phyloP scores from a whole-genome alignment of 2,797 vertebrate species.

The Danionella dracula region DNA sequence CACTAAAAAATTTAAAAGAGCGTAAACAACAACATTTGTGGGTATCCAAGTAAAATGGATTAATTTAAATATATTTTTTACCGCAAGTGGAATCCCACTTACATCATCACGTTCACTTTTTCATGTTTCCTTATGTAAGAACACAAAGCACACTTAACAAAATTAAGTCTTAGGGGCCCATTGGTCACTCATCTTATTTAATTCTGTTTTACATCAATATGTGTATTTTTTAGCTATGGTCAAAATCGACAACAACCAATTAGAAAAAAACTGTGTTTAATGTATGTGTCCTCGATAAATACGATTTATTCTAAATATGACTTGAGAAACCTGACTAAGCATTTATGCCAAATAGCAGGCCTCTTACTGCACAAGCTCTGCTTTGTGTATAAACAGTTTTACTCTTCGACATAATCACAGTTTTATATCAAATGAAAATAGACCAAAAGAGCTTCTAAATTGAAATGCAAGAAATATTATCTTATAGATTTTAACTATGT shows the following conservation, averaged over 20 bases:
- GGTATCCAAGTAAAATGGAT: neutral
- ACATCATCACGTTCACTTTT: too few species aligned
- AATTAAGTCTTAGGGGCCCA: too few species aligned
- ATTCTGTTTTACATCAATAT: neutral
- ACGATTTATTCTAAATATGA: conserved; percentile 17
- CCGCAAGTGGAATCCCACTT: too few species aligned
- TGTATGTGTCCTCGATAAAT: conserved; percentile 32
- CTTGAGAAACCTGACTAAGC: conserved; percentile 5
- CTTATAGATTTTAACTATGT: conserved; percentile 26
- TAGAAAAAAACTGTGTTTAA: conserved; percentile 52
- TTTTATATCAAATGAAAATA: conserved; percentile 5
- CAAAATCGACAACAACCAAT: conserved; percentile 59
- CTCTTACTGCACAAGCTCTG: conserved; percentile 19
- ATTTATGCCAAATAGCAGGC: conserved; percentile 11
- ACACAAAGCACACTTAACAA: too few species aligned
- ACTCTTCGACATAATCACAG: too few species aligned
- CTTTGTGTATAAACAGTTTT: neutral
- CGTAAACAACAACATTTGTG: neutral
- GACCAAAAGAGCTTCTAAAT: conserved; percentile 9
- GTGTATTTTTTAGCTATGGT: conserved; percentile 53
- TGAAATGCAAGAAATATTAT: neutral
- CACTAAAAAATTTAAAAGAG: neutral
- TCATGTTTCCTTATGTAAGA: too few species aligned
- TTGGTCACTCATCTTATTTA: neutral
- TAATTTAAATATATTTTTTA: neutral